Percentiles rank a stretch among this genome's conserved stretches.
phyloP scores from a whole-genome alignment of 2,888 invertebrate genomes.

The Andrena bucephala region DNA sequence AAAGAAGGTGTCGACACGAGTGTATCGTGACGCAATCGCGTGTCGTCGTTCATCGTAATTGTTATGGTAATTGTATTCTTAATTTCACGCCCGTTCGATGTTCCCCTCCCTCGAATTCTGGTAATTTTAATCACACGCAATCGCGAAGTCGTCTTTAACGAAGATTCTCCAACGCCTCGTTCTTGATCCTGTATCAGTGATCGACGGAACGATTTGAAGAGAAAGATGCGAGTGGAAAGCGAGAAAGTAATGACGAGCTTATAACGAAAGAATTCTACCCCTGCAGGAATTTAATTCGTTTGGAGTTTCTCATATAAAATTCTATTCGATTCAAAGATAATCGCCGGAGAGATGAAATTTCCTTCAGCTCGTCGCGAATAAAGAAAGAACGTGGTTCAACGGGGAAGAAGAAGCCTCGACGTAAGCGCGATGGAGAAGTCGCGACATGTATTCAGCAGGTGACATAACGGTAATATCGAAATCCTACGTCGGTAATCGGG shows the following conservation, averaged over 20 bases:
- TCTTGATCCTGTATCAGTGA: background rate
- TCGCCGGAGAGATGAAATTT: constrained; percentile 4
- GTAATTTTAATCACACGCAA: constrained; percentile 39
- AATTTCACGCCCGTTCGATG: constrained; percentile 53
- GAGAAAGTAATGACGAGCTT: background rate
- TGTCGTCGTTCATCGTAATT: constrained; percentile 49
- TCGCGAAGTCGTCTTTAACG: constrained; percentile 28
- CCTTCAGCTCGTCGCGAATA: background rate
- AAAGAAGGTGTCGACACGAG: constrained; percentile 60
- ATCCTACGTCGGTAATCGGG: background rate
- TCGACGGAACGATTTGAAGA: background rate
- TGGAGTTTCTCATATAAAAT: background rate
- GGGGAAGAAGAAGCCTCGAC: background rate
- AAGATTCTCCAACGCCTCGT: constrained; percentile 32
- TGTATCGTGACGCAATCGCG: constrained; percentile 54
- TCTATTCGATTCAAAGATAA: background rate
- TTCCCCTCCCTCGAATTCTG: constrained; percentile 32
- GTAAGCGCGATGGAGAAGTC: background rate
- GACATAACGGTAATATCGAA: constrained; percentile 34
- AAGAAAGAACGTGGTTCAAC: background rate
- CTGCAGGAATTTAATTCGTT: background rate
- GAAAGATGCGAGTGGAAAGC: background rate
- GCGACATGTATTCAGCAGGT: background rate
- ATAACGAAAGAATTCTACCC: background rate
- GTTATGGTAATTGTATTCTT: constrained; percentile 64